Evolutionary conservation across 2,797 vertebrate species (phyloP).

Genomic region (Myiothlypis chrysogaster): DNA sequence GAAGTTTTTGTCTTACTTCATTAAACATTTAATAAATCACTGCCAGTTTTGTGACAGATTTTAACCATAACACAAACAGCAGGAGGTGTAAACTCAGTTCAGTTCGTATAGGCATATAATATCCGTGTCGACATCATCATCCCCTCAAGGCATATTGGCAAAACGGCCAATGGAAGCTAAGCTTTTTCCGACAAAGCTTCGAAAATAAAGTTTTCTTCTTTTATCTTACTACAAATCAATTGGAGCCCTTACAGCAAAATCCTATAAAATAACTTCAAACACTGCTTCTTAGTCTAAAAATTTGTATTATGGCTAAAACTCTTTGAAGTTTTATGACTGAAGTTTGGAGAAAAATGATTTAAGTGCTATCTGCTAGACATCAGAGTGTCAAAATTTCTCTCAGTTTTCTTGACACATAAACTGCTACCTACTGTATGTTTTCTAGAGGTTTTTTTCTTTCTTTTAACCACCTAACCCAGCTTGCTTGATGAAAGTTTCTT

Average conservation of each 20-base stretch:
- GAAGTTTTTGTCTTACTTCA: slow-evolving; percentile 96
- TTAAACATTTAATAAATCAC: slow-evolving; percentile 99
- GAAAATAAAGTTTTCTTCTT: slow-evolving; percentile 99
- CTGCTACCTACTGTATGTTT: slow-evolving; percentile 89
- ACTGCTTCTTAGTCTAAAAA: slow-evolving; percentile 99
- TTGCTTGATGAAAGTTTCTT: slow-evolving; percentile 87
- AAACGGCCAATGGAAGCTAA: slow-evolving; percentile 98
- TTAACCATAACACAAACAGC: slow-evolving; percentile 97
- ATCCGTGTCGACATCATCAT: slow-evolving; percentile 89
- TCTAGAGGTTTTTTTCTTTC: slow-evolving; percentile 74
- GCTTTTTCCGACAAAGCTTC: slow-evolving; percentile 99
- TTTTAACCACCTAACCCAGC: slow-evolving; percentile 86
- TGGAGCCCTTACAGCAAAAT: slow-evolving; percentile 99
- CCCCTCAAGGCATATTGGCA: slow-evolving; percentile 95
- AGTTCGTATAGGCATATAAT: slow-evolving; percentile 93
- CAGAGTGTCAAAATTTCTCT: slow-evolving; percentile 95
- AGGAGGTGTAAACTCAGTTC: slow-evolving; percentile 92
- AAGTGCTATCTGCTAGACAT: slow-evolving; percentile 99
- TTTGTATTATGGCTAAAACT: slow-evolving; percentile 99
- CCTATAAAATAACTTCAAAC: slow-evolving; percentile 99
- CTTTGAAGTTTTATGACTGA: slow-evolving; percentile 99
- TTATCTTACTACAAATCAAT: slow-evolving; percentile 99
- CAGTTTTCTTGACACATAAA: slow-evolving; percentile 97
- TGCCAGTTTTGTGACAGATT: slow-evolving; percentile 98
- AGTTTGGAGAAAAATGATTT: slow-evolving; percentile 99